Base-by-base conservation (phyloP, 2,113 vertebrate species). In the Salvelinus fontinalis region DNA sequence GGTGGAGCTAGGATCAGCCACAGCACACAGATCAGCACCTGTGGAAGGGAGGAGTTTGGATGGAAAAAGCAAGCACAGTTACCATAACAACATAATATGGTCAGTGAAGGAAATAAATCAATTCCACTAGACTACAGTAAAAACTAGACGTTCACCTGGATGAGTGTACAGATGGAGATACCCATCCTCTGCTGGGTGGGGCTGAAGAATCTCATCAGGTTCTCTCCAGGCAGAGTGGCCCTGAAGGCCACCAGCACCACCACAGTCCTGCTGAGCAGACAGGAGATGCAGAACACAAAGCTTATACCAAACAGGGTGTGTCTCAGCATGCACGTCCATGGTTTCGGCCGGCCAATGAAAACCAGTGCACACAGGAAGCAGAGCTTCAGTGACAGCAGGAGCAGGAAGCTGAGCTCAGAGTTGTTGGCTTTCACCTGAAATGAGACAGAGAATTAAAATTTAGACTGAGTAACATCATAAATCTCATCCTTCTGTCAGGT, bases 231-330 rank as follows among this genome's bases (percentile, higher is more conserved):
- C 14, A 83, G 75, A 14, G 75, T 87, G 34, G 85, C 79, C 29
- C 79, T 73, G 65, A 91, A 90, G 54, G 86, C 84, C 82, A 87
- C 83, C 39, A 90, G 77, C 34, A 89, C 85, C 67, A 90, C 83
- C 64, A 79, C 18, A 0, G 91, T 88, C 70, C 83, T 82, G 79
- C 84, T 86, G 75, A 90, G 84, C 66, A 90, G 80, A 62, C 84
- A 91, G 57, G 87, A 86, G 34, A 90, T 80, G 67, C 79, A 91
- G 70, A 90, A 75, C n/a, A 88, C 86, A 57, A 90, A 91, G 71
- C 86, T 90, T 67, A 92, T 81, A 48, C 89, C 87, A 76, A 89
- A 88, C 49, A 89, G 34, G 0, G 84, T 87, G 76, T 90, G 89
- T 70, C 88, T 89, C 26, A 90, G 68, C 81, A 78, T 79, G 76